phyloP scores from a whole-genome alignment of 2,888 invertebrate species.

The Hypomecis punctinalis region DNA sequence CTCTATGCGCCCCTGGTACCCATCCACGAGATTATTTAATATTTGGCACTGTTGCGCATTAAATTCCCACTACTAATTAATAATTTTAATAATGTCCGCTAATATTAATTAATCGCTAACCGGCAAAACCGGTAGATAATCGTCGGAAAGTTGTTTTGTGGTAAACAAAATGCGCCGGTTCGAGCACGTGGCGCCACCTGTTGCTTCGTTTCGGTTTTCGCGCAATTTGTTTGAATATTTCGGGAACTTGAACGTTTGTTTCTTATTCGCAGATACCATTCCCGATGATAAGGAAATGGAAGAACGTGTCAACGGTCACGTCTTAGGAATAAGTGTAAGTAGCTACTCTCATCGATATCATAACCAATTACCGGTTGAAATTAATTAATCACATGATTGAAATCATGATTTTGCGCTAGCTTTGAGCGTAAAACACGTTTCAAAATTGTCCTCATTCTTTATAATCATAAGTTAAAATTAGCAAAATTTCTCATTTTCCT shows the following conservation, averaged over 20 bases:
- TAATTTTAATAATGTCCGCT: slow-evolving; percentile 42
- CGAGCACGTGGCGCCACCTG: slow-evolving; percentile 45
- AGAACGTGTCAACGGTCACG: slow-evolving; percentile 71
- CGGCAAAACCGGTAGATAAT: slow-evolving; percentile 38
- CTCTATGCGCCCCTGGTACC: slow-evolving; percentile 67
- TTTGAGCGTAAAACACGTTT: too few species aligned
- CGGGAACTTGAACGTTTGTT: slow-evolving; percentile 5
- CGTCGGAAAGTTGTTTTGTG: slow-evolving; percentile 40
- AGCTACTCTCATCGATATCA: background rate
- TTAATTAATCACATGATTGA: too few species aligned
- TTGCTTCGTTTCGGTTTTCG: slow-evolving; percentile 19
- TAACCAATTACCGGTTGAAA: background rate
- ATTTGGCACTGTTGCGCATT: slow-evolving; percentile 61
- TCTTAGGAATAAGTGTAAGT: slow-evolving; percentile 81
- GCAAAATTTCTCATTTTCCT: background rate
- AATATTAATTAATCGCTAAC: slow-evolving; percentile 41
- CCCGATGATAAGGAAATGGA: slow-evolving; percentile 72
- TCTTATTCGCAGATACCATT: slow-evolving; percentile 62
- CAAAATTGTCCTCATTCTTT: too few species aligned
- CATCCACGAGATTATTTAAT: slow-evolving; percentile 69
- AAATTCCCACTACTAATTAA: slow-evolving; percentile 40
- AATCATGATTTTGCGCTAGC: too few species aligned
- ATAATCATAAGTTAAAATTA: background rate
- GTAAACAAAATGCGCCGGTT: slow-evolving; percentile 33
- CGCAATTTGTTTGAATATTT: slow-evolving; percentile 23